Evolutionary conservation across 2,888 invertebrate genomes (phyloP), one percentile per base, ranked within the genome.

Genomic region (Phyllotreta striolata): DNA sequence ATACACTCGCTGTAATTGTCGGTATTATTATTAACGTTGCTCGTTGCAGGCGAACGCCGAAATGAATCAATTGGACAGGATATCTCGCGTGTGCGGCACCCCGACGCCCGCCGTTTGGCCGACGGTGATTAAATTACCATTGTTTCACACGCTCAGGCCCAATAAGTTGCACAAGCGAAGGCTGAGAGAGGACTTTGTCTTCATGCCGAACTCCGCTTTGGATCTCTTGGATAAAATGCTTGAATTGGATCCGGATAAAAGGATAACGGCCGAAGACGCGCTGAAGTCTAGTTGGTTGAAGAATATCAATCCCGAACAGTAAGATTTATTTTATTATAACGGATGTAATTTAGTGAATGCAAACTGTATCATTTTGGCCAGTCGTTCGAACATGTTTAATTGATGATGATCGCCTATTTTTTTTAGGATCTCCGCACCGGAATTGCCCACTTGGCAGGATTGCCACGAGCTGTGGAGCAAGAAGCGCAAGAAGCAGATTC

Each of bases 391-490:
- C 8, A 4, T 5, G 46, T 39, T 10, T n/a, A 38, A n/a, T 43
- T 55, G 12, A 43, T 8, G 66, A 8, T 55, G 54, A 62, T 66
- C 54, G 54, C 59, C n/a, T n/a, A n/a, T 67, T 66, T 66, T 71
- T 73, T 80, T 41, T 80, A 93, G 93, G 82, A 93, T 94, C 90
- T 85, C 90, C 55, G 89, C 90, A 0, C 92, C 93, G 0, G 89
- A 90, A 80, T 83, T 98, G 70, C 98, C 98, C 0, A 93, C 91
- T 37, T 95, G 95, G 91, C 98, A 99, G 83, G 98, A 99, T 83
- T 99, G 99, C 80, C 98, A 99, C 84, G 99, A 99, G 83, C 86
- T 99, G 78, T 99, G 98, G 98, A 95, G 96, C 76, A 99, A 99
- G 83, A 94, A 93, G 80, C 89, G 96, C n/a, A 89, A 95, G 73